Conservation (phyloP, 1,140 invertebrate species). For the Sycophila sp. region DNA sequence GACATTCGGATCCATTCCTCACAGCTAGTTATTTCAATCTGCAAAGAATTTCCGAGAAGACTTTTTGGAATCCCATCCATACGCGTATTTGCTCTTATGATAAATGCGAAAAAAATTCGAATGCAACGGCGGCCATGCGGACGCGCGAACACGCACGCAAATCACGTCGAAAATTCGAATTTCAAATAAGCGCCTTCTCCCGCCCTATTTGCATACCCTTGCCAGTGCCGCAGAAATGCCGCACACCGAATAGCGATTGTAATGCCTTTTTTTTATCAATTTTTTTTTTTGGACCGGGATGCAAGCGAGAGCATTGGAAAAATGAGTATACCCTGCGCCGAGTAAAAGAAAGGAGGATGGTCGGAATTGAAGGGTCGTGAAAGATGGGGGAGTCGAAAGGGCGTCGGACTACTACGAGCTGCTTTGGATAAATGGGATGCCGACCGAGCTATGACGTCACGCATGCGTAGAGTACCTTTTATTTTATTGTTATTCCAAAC, state of each 20-base stretch:
- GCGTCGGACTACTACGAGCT: neutral
- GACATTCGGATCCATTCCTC: no score
- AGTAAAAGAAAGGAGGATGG: neutral
- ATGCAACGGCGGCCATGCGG: neutral
- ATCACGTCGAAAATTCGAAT: slow-evolving; percentile 22
- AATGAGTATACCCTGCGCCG: no score
- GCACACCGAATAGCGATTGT: neutral
- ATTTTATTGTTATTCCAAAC: neutral
- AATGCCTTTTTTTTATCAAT: no score
- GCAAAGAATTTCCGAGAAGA: neutral
- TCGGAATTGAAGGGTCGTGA: neutral
- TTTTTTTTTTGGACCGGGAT: no score
- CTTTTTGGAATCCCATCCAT: neutral
- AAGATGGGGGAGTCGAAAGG: neutral
- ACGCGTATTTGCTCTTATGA: slow-evolving; percentile 1
- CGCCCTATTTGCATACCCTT: slow-evolving; percentile 11
- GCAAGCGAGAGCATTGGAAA: no score
- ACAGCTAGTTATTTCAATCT: no score
- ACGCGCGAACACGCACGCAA: neutral
- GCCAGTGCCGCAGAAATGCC: neutral
- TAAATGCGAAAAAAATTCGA: slow-evolving; percentile 1
- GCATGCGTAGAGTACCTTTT: neutral
- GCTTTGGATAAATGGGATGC: neutral
- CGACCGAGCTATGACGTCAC: neutral
- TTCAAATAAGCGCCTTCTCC: slow-evolving; percentile 15